Base-by-base conservation (phyloP, 2,113 vertebrate genomes). In the Amblyornis subalaris region DNA sequence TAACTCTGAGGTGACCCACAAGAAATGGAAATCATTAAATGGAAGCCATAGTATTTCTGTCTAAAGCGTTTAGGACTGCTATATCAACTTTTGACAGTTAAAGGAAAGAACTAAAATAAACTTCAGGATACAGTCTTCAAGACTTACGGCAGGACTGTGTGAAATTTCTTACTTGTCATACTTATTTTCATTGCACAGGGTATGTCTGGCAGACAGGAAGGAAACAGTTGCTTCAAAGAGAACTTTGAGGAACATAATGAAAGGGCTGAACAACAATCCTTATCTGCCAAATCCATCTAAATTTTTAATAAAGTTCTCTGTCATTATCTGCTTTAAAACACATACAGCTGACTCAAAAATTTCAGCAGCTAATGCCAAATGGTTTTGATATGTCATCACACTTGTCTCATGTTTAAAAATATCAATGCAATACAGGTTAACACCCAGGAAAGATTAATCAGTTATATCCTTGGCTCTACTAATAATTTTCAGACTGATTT, bases 11-110 rank as follows among this genome's bases (percentile, higher is more conserved):
- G 33, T 71, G 72, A 93, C 85, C 36, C 66, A 78, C 50, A 90
- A 79, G 58, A 85, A 93, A 93, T 79, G 35, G 62, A 94, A 96
- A 82, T 3, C 14, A 90, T 91, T 93, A 90, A 79, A 81, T 69
- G 26, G 74, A 65, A 93, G 81, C 47, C 70, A 55, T 45, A 50
- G 45, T 66, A 66, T 58, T 93, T 93, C 53, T 6, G 0, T 77
- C 75, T 82, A 12, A 80, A 33, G 6, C 53, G 10, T 71, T 90
- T 78, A 79, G 35, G 35, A 67, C 28, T 81, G 62, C 26, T 60
- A 11, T 17, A 40, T 62, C 84, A 89, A 69, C 6, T 9, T 95
- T 55, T 67, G n/a, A 90, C 66, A 38, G 53, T 76, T 70, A 66
- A 89, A 75, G 62, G 48, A 70, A 83, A 61, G 18, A 88, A 55